Evolutionary conservation across 35 echinoderm and acorn worm species (phyloP), one percentile per base, ranked within the genome.

Genomic region (Diadema setosum): DNA sequence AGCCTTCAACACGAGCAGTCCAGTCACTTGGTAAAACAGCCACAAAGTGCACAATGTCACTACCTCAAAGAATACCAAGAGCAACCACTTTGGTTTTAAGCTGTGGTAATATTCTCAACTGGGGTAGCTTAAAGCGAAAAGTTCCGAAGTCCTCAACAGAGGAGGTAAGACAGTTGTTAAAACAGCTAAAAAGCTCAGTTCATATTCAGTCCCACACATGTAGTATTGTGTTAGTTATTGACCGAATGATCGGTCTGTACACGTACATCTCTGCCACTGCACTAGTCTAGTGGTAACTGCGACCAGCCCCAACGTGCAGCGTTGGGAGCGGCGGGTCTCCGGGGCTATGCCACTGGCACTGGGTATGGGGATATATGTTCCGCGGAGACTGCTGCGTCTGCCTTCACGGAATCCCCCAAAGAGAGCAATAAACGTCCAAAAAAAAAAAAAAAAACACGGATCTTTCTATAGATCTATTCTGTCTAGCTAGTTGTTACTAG

Each of bases 141-240:
- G 80, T 92, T 8, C 90, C 90, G 2, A 58, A 85, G 83, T 86
- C 90, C 5, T 92, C 90, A 30, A 92, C 90, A 80, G 90, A 92
- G 35, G 90, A 92, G 90, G 90, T 92, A 92, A 33, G 14, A 5
- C 8, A 36, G n/a, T 75, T 3, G 2, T 17, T 29, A 14, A 81
- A 3, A 18, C 57, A 23, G 21, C 49, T 27, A 30, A 5, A 3
- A 9, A 5, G 14, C 27, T 8, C 63, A 33, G 16, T 34, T 65
- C n/a, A 3, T 15, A 67, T 26, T 26, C 63, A 30, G n/a, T 21
- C 20, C 61, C n/a, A n/a, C n/a, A n/a, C n/a, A n/a, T n/a, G n/a
- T n/a, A n/a, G n/a, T n/a, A n/a, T n/a, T n/a, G n/a, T n/a, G n/a
- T n/a, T n/a, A n/a, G n/a, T n/a, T n/a, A n/a, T n/a, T n/a, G n/a